phyloP scores from a whole-genome alignment of 2,113 vertebrate species.

The Crotalus helleri region DNA sequence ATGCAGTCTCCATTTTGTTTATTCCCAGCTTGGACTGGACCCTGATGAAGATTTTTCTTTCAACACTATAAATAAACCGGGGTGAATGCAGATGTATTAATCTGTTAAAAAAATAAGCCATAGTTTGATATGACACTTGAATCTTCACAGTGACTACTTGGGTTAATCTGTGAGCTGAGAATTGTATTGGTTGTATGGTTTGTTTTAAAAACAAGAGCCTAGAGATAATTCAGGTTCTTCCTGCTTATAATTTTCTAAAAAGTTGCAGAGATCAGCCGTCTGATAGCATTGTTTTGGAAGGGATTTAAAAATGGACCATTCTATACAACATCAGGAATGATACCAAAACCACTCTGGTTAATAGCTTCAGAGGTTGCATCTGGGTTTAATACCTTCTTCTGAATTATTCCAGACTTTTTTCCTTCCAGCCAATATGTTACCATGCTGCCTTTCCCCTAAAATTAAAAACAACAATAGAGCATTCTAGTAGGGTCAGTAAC shows the following conservation, averaged over 20 bases:
- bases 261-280: background rate
- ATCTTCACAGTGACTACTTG: background rate
- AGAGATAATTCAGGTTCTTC: background rate
- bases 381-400: conserved; percentile 44
- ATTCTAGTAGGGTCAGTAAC: background rate
- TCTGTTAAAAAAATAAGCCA: background rate
- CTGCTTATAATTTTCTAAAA: background rate
- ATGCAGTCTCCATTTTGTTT: too few relatives aligned
- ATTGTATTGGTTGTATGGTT: background rate
- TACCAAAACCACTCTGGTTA: conserved; percentile 46
- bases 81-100: background rate
- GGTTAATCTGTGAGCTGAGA: background rate
- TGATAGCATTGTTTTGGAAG: conserved; percentile 34
- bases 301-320: conserved; percentile 50
- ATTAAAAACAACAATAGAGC: conserved; percentile 28
- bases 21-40: too few relatives aligned
- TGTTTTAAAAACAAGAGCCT: background rate
- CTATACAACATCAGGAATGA: conserved; percentile 65
- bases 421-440: conserved; percentile 82
- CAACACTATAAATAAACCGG: background rate
- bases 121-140: background rate
- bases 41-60: too few relatives aligned
- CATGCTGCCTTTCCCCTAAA: conserved; percentile 83
- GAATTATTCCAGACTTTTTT: conserved; percentile 59
- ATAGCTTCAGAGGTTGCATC: conserved; percentile 32